phyloP scores from a whole-genome alignment of 2,888 invertebrate genomes.

The Plusia festucae region DNA sequence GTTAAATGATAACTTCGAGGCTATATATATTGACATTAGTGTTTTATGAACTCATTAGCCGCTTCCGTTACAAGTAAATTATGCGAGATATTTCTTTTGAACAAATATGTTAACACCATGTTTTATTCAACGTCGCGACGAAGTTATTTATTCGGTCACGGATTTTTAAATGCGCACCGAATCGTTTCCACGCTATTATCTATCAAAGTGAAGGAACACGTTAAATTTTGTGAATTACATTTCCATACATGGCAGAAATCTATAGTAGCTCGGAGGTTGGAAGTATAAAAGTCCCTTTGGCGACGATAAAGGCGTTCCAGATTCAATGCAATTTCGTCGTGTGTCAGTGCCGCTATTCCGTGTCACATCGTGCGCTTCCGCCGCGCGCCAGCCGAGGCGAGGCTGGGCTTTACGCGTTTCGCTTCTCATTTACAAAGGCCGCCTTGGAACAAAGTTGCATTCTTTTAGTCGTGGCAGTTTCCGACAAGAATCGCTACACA shows the following conservation, averaged over 20 bases:
- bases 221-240: constrained; percentile 39
- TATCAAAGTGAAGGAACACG: constrained; percentile 33
- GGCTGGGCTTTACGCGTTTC: constrained; percentile 56
- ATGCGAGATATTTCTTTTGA: constrained; percentile 52
- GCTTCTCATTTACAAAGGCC: constrained; percentile 65
- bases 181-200: constrained; percentile 20
- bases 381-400: constrained; percentile 40
- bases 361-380: constrained; percentile 62
- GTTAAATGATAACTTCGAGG: constrained; percentile 60
- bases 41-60: constrained; percentile 66
- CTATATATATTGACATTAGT: constrained; percentile 62
- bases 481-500: constrained; percentile 59
- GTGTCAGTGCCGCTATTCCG: constrained; percentile 62
- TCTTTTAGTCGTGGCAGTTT: constrained; percentile 61
- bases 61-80: constrained; percentile 66
- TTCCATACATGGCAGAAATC: constrained; percentile 42
- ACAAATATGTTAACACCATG: constrained; percentile 61
- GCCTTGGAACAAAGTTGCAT: constrained; percentile 64
- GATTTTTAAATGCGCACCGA: constrained; percentile 29
- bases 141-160: constrained; percentile 46
- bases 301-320: constrained; percentile 60
- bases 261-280: constrained; percentile 27
- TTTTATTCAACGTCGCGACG: constrained; percentile 53
- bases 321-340: constrained; percentile 67
- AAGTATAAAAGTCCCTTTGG: constrained; percentile 54